Evolutionary conservation across 2,113 vertebrate species (phyloP), one percentile per base, ranked within the genome.

Genomic region (Nyctibius bracteatus): DNA sequence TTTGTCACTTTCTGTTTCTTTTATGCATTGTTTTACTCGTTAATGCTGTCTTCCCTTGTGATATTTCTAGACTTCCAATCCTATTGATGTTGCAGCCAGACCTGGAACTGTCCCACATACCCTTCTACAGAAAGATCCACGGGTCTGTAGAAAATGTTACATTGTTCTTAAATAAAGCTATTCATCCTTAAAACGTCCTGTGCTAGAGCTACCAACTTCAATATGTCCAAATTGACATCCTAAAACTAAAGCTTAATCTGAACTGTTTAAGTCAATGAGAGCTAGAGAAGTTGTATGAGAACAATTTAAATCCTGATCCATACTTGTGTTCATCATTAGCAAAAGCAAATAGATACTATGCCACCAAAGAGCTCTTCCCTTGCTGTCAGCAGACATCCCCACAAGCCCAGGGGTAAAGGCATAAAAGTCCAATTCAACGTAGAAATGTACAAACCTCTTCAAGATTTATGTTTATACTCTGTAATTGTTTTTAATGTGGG

Each of bases 51-150:
- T 92, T 46, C 93, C 87, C 78, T 55, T 96, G 51, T 95, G 65
- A 9, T 63, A 51, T 97, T 97, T 98, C 57, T 73, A 99, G 99
- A 99, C 99, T 77, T 99, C 99, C 88, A 99, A 99, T 96, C 99
- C 99, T 27, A 98, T 99, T 71, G 99, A 99, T 94, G 99, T 99
- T 71, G 99, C 99, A 89, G 97, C 98, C 52, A 98, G 99, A 94
- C 99, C 99, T 41, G 99, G 99, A 94, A 98, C 98, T 15, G 99
- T 99, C 94, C 99, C 99, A 33, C 99, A 99, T 81, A 99, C 99
- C 23, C 98, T 99, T 31, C 98, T 99, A 68, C 99, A 99, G 91
- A 99, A 99, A 97, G 99, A 99, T 98, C 99, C 99, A 44, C 98
- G 99, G 99, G 99, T 99, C 98, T 92, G 98, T 97, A 94, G 28